Evolutionary conservation across 2,888 invertebrate species (phyloP), one percentile per base, ranked within the genome.

Genomic region (Elmis aenea): DNA sequence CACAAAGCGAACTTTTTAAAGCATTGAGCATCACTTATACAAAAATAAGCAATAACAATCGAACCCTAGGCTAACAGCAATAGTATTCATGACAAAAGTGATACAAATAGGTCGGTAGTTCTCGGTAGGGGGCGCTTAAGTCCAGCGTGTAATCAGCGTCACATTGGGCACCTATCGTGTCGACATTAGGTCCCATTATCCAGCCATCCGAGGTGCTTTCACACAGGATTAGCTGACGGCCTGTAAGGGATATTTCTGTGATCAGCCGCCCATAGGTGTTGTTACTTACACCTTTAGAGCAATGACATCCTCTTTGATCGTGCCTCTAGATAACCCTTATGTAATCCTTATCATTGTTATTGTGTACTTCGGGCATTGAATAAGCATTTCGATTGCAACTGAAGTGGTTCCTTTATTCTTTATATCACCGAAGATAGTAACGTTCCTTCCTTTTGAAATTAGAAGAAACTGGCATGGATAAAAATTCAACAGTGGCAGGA

Each of bases 101-200:
- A 31, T 30, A 36, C 26, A 38, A 37, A 42, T 21, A 31, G 36
- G 13, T 16, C 39, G 43, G 38, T 50, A 41, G 48, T 30, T 42
- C 41, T 37, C 48, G 43, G 43, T 49, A 36, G 48, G 51, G 48
- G 46, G 45, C 26, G 41, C 38, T 30, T 38, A 39, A 50, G 48
- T 52, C 47, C 46, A 44, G 43, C 48, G 47, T 52, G 46, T 45
- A 52, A 50, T 52, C 48, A 45, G 48, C 43, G 46, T 42, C 42
- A 50, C 46, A 48, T 50, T 44, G 55, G 52, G 52, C 55, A 56
- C 58, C 54, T 52, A 55, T 55, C 53, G 59, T 56, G 61, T 58
- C 59, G 59, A 61, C 59, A 60, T 61, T 59, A 59, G 58, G 55
- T 50, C 51, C 57, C 52, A 61, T 61, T 60, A 59, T 51, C 54